Base-by-base conservation (phyloP, 2,888 invertebrate genomes). In the Herminia tarsipennalis region DNA sequence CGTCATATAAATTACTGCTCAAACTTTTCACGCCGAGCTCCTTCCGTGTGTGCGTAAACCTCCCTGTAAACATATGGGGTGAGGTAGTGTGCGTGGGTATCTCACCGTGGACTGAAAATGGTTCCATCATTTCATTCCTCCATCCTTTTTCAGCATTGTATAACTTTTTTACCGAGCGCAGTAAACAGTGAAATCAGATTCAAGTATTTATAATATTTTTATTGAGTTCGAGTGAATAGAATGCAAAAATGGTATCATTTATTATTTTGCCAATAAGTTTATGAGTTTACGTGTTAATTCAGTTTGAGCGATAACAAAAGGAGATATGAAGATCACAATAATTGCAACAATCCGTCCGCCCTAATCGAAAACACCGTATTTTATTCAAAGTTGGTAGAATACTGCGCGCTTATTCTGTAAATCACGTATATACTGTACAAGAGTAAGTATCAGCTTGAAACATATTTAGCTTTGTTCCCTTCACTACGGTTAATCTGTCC, bases 391-490 rank as follows among this genome's bases (percentile, higher is more conserved):
- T 24, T 6, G 22, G 24, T 22, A 22, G 22, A 5, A 8, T 27
- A 25, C 30, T 20, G 14, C 24, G 13, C 20, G 12, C 3, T 38
- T 49, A 49, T 56, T 81, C 78, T 83, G 71, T 54, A 64, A 76
- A 66, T 76, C 70, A 66, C 54, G 65, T 67, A 53, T 79, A 67
- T 78, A 81, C 84, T 84, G 61, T 71, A 69, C 73, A 60, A 73
- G 78, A 77, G 84, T 81, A 83, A 88, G 86, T 88, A 89, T 88
- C 87, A 88, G 86, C 83, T 83, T 81, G 87, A 89, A 90, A 88
- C 88, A 91, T 91, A 90, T 90, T 90, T 90, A 89, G 88, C 90
- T 90, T 90, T 91, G 89, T 89, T 91, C 88, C 86, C 84, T 88
- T 89, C 88, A 86, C 88, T 88, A 88, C 89, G 87, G 89, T 90